phyloP scores from a whole-genome alignment of 2,797 vertebrate genomes.

The Threskiornis aethiopicus region DNA sequence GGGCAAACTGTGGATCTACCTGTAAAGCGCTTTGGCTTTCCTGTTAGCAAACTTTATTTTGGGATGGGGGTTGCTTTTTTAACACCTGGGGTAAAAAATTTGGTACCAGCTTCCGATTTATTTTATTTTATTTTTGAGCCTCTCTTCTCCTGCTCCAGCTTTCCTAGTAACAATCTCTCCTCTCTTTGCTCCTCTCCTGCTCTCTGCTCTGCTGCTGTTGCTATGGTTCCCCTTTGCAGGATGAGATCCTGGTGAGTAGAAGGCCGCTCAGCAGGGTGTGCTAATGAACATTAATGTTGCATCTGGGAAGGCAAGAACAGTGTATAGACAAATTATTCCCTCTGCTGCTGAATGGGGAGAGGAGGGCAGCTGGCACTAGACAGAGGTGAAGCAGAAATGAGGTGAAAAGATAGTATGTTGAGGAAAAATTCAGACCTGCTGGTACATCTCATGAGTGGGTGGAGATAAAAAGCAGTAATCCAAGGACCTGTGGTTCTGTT shows the following conservation, averaged over 20 bases:
- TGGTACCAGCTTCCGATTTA: conserved; percentile 15
- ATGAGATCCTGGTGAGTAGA: conserved; percentile 99
- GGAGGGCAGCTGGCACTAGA: not conserved
- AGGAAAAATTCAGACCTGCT: not conserved
- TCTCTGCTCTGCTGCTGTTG: conserved; percentile 84
- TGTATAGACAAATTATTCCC: conserved; percentile 9
- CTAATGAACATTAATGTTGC: conserved; percentile 70
- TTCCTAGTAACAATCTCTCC: conserved; percentile 81
- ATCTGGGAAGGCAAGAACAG: conserved; percentile 54
- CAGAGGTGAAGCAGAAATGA: not conserved
- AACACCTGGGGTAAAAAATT: not conserved
- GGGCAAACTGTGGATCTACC: not conserved
- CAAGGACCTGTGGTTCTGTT: not conserved
- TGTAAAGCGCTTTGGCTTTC: not conserved
- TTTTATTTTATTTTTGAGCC: conserved; percentile 56
- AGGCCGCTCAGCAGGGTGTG: conserved; percentile 73
- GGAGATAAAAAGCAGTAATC: conserved; percentile 12
- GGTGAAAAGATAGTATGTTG: not conserved
- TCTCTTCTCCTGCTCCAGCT: conserved; percentile 65
- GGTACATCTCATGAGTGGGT: not conserved
- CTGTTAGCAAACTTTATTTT: conserved; percentile 19
- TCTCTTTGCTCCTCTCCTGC: conserved; percentile 79
- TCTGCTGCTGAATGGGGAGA: conserved; percentile 17
- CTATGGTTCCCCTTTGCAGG: conserved; percentile 89
- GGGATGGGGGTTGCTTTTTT: conserved; percentile 24